phyloP scores from a whole-genome alignment of 2,113 vertebrate species.

The Apeltes quadracus region DNA sequence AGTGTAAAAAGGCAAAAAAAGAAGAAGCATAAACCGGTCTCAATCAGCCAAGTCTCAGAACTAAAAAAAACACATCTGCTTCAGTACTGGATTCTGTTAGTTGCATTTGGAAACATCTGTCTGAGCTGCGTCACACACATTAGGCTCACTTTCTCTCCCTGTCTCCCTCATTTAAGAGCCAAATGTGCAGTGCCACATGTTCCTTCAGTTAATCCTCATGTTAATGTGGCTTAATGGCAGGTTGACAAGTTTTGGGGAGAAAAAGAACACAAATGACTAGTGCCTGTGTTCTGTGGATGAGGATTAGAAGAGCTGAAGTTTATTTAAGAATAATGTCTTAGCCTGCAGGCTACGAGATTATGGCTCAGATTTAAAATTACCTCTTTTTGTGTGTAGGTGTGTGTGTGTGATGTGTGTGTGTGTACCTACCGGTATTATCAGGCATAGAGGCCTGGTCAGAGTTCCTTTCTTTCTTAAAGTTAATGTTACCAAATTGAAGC shows the following conservation, averaged over 20 bases:
- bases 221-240: conserved; percentile 52
- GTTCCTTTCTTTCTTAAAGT: conserved; percentile 98
- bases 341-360: conserved; percentile 22
- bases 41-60: conserved; percentile 11
- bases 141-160: conserved; percentile 11
- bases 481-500: conserved; percentile 96
- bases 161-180: conserved; percentile 27
- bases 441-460: conserved; percentile 98
- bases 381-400: background rate
- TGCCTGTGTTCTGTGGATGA: conserved; percentile 31
- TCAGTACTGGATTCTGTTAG: conserved; percentile 26
- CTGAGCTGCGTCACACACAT: conserved; percentile 19
- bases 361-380: conserved; percentile 27
- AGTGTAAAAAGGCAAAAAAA: conserved; percentile 15
- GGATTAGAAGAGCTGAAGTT: conserved; percentile 32
- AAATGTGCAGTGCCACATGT: conserved; percentile 59
- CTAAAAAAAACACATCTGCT: conserved; percentile 37
- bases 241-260: conserved; percentile 36
- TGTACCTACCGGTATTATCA: conserved; percentile 90
- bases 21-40: conserved; percentile 25
- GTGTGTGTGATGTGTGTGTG: background rate
- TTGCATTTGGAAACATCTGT: conserved; percentile 48
- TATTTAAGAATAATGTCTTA: conserved; percentile 28
- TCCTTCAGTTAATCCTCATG: conserved; percentile 63
- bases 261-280: conserved; percentile 46